These are phyloP conservation scores for Garrulus glandarius DNA, from an alignment of 2,797 vertebrate species.

Conservation along the genomic window DNA sequence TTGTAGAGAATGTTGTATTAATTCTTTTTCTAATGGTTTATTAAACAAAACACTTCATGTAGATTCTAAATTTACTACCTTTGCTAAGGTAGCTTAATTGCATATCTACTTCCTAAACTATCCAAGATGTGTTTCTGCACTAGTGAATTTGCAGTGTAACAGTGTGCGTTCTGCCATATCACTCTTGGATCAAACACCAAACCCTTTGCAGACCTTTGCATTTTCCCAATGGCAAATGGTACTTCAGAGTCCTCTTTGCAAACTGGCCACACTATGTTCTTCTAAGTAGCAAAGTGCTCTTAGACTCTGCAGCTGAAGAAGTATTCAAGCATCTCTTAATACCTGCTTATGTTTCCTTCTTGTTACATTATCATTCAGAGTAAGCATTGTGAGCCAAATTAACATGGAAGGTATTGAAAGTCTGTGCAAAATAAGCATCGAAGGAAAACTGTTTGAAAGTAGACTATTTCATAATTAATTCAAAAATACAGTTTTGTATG, in stretches of 20 bases:
- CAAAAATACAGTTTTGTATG: neutral
- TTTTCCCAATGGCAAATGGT: neutral
- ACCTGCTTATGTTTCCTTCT: neutral
- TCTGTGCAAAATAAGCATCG: neutral
- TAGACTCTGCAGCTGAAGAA: neutral
- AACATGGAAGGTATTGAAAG: neutral
- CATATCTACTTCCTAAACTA: neutral
- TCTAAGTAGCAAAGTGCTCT: neutral
- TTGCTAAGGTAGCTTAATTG: neutral
- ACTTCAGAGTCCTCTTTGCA: neutral
- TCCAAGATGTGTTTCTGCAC: neutral
- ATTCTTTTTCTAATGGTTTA: neutral
- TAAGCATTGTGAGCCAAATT: neutral
- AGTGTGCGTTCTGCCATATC: neutral
- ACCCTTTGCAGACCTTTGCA: neutral
- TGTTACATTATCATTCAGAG: neutral
- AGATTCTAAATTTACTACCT: neutral
- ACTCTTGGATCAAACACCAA: neutral
- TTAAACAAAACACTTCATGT: neutral
- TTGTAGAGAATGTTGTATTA: neutral
- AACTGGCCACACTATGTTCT: neutral
- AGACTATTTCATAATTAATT: neutral
- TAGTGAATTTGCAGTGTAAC: neutral
- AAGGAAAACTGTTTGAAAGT: neutral
- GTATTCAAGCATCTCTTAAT: neutral